Conservation (phyloP, 2,888 invertebrate genomes). For the Quadroppia sp. region DNA sequence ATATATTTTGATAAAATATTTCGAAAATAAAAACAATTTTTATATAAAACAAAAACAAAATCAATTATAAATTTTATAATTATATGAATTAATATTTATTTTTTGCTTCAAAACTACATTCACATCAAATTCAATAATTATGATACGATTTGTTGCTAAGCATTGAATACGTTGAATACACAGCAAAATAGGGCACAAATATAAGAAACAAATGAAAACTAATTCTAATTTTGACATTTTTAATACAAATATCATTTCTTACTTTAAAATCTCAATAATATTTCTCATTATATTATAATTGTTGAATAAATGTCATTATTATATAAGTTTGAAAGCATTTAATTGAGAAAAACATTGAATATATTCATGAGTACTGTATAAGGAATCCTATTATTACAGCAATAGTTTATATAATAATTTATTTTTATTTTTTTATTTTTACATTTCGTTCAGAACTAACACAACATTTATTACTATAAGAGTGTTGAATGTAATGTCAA, state of each 20-base stretch:
- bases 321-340: not conserved
- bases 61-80: not conserved
- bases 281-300: not conserved
- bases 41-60: not conserved
- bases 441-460: not conserved
- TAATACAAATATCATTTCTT: not conserved
- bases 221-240: not conserved
- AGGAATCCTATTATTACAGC: not conserved
- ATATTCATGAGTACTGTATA: not conserved
- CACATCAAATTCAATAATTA: not conserved
- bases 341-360: no score
- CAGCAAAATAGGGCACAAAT: not conserved
- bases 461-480: not conserved
- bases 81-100: not conserved
- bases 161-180: not conserved
- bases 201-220: not conserved
- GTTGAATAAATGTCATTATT: no score
- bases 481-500: constrained; percentile 2
- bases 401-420: not conserved
- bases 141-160: not conserved
- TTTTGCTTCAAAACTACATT: not conserved
- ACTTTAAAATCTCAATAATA: not conserved
- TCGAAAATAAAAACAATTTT: not conserved
- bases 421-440: not conserved
- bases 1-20: not conserved